Conservation (phyloP, 2,113 vertebrate genomes). For the Xenopus laevis region DNA sequence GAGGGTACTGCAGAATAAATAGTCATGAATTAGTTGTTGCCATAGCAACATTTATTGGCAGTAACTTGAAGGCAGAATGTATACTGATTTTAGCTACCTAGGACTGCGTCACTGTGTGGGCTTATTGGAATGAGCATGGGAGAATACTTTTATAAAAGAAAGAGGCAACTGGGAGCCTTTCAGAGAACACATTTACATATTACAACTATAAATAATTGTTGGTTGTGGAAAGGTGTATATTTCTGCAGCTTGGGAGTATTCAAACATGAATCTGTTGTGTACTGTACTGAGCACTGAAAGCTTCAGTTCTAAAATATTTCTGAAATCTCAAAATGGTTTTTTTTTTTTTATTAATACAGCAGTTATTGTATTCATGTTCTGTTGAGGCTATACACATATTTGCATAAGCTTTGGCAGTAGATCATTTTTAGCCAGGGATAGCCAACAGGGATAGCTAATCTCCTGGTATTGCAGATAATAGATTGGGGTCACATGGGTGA, state of each 20-base stretch:
- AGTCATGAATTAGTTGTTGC: slow-evolving; percentile 38
- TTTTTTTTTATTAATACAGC: no score
- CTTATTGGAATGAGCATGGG: slow-evolving; percentile 6
- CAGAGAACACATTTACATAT: slow-evolving; percentile 33
- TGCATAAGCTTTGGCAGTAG: no score
- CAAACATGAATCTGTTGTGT: no score
- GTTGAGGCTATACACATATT: no score
- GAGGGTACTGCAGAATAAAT: slow-evolving; percentile 9
- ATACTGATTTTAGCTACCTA: slow-evolving; percentile 37
- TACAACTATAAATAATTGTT: slow-evolving; percentile 36
- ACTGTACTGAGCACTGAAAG: no score
- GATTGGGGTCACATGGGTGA: no score
- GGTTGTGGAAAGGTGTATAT: slow-evolving; percentile 24
- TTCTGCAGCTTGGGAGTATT: not conserved
- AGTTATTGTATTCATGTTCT: no score
- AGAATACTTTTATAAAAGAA: slow-evolving; percentile 20
- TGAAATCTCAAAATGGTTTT: no score
- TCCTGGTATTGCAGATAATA: no score
- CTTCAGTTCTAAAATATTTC: no score
- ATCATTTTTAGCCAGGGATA: no score
- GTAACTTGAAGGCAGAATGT: slow-evolving; percentile 30
- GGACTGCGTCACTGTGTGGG: slow-evolving; percentile 37
- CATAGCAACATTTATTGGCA: slow-evolving; percentile 38
- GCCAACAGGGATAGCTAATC: no score
- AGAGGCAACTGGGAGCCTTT: slow-evolving; percentile 36